Evolutionary conservation across 1,140 invertebrate genomes (phyloP), one percentile per base, ranked within the genome.

Genomic region (Saccostrea glomerata): DNA sequence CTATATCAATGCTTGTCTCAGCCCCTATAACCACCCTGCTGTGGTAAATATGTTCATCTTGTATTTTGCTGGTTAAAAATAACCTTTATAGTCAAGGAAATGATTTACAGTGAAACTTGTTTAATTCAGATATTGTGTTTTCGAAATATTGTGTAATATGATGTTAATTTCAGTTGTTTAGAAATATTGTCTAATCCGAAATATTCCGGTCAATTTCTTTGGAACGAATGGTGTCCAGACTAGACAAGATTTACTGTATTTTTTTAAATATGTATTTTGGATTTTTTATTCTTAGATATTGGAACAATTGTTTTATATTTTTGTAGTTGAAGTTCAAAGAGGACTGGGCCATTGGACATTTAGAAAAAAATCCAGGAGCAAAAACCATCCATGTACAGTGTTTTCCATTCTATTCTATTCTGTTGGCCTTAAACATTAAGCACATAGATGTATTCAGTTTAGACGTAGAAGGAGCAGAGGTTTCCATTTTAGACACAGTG

Each of bases 391-490:
- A 83, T 63, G 82, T 88, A 5, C 87, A 88, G 66, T 90, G 89
- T 47, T 90, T 90, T 55, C 89, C 89, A 25, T 70, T 90, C 6
- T 90, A 90, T 82, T 88, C 87, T 15, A 73, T 90, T 30, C 82
- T 90, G 73, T 73, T 90, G 23, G 89, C 91, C 23, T 56, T 92
- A 56, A 89, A 90, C 77, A 25, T 83, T 17, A 90, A 86, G 15
- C 47, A 70, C 15, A 89, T 94, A 1, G 92, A 94, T 84, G 93
- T 91, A 86, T 93, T 94, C 86, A 92, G 91, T 87, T 86, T 94
- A 2, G 93, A 94, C 84, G 92, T 94, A 6, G 93, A 94, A 86
- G 93, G 93, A 20, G 91, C 89, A n/a, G 93, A 94, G 87, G 88
- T 93, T 30, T 87, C 85, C 2, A 70, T 90, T 25, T 58, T 90